These are phyloP conservation scores for Axinella damicornis DNA, from an alignment of 37 sponge, comb jelly and placozoan genomes.

Conservation along the genomic window DNA sequence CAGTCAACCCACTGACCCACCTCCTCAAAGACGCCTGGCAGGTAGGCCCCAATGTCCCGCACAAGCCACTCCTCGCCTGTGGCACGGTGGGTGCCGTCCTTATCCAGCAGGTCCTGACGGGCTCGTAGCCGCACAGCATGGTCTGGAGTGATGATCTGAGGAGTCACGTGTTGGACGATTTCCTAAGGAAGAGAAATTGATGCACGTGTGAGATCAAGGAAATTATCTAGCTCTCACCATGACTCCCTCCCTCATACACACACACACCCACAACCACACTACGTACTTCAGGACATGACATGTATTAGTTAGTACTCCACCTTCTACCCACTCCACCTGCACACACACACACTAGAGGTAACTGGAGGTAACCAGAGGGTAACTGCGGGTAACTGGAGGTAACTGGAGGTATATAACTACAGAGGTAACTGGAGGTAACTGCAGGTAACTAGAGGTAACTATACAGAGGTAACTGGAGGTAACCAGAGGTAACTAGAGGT, in stretches of 20 bases:
- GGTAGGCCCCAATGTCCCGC: slow-evolving; percentile 87
- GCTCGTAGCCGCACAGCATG: slow-evolving; percentile 84
- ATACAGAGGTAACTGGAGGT: too few relatives aligned
- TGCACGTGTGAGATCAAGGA: neutral
- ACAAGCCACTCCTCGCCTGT: slow-evolving; percentile 95
- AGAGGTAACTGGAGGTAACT: too few relatives aligned
- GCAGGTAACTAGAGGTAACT: too few relatives aligned
- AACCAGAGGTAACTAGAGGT: too few relatives aligned
- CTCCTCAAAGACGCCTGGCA: slow-evolving; percentile 87
- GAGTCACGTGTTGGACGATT: slow-evolving; percentile 49
- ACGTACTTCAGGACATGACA: too few relatives aligned
- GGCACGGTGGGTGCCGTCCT: slow-evolving; percentile 57
- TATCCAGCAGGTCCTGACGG: slow-evolving; percentile 62
- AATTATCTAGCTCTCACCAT: too few relatives aligned
- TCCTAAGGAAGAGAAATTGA: slow-evolving; percentile 41
- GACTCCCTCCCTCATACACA: neutral
- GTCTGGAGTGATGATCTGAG: slow-evolving; percentile 68
- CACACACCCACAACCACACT: too few relatives aligned
- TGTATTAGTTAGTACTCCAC: too few relatives aligned
- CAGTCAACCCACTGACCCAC: slow-evolving; percentile 55
- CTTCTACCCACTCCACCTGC: neutral
- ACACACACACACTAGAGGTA: slow-evolving; percentile 3
- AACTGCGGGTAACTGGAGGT: too few relatives aligned
- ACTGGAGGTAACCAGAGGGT: too few relatives aligned
- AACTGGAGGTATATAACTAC: neutral